Evolutionary conservation across 1,140 invertebrate species (phyloP).

Genomic region (Bradysia coprophila): DNA sequence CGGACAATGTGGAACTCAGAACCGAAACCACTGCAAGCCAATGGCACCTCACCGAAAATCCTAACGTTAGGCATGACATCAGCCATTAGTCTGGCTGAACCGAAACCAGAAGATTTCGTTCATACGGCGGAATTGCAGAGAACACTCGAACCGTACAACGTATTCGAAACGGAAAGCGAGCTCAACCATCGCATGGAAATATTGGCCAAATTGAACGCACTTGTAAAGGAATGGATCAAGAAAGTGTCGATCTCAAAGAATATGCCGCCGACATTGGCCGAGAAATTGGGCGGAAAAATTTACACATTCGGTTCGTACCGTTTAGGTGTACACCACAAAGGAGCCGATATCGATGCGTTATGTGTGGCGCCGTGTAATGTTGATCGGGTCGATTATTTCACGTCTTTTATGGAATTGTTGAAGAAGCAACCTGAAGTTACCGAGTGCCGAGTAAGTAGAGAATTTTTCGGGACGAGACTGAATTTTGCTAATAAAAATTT

Average conservation of each 20-base stretch:
- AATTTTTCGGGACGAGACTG: background rate
- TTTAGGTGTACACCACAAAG: slow-evolving; percentile 82
- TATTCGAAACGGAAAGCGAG: slow-evolving; percentile 83
- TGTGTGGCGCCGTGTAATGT: slow-evolving; percentile 96
- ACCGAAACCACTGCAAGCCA: background rate
- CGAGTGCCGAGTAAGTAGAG: slow-evolving; percentile 13
- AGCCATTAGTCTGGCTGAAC: slow-evolving; percentile 74
- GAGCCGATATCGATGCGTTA: slow-evolving; percentile 97
- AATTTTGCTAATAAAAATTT: background rate
- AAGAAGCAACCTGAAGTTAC: slow-evolving; percentile 73
- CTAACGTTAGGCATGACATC: slow-evolving; percentile 83
- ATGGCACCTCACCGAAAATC: slow-evolving; percentile 19
- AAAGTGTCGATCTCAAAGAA: slow-evolving; percentile 75
- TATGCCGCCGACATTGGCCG: slow-evolving; percentile 70
- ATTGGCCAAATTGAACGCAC: slow-evolving; percentile 63
- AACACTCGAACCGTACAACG: slow-evolving; percentile 66
- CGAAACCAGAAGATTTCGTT: slow-evolving; percentile 67
- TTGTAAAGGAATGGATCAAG: slow-evolving; percentile 85
- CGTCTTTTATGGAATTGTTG: slow-evolving; percentile 81
- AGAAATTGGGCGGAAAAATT: slow-evolving; percentile 89
- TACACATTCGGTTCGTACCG: slow-evolving; percentile 97
- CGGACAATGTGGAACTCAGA: background rate
- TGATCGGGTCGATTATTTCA: slow-evolving; percentile 85
- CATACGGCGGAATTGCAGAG: slow-evolving; percentile 70
- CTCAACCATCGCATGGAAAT: slow-evolving; percentile 76